Evolutionary conservation across 2,113 vertebrate genomes (phyloP).

Genomic region (Okapia johnstoni): DNA sequence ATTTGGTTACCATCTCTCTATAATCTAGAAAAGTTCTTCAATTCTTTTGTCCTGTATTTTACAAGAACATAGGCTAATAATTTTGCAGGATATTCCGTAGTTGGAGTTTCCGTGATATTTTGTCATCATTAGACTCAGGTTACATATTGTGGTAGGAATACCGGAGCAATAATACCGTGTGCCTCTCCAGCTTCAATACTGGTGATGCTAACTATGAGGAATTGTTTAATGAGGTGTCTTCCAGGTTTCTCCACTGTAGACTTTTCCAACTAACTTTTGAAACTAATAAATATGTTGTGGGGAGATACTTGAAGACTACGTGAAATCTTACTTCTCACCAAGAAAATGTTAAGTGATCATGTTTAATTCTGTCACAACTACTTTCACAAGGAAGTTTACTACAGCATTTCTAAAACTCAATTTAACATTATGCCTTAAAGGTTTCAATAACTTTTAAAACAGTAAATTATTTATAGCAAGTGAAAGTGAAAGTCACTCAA

Average conservation of each 20-base stretch:
- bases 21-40: not conserved
- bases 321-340: not conserved
- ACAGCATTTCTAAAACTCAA: not conserved
- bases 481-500: too few species aligned
- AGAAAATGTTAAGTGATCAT: not conserved
- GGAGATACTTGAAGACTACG: too few species aligned
- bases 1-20: too few species aligned
- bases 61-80: not conserved
- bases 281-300: not conserved
- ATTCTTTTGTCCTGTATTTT: not conserved
- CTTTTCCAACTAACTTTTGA: too few species aligned
- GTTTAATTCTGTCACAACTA: not conserved
- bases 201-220: not conserved
- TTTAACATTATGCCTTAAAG: not conserved
- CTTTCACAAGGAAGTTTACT: not conserved
- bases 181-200: not conserved
- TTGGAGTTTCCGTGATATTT: not conserved
- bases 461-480: not conserved
- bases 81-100: not conserved
- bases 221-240: not conserved
- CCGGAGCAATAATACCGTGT: fast-evolving
- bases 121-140: not conserved
- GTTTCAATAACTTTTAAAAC: not conserved
- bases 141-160: not conserved
- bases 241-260: too few species aligned